A percentile compares a stretch with the other conserved stretches of the same genome.
phyloP scores from a whole-genome alignment of 1,140 invertebrate genomes.

The Monomorium pharaonis region DNA sequence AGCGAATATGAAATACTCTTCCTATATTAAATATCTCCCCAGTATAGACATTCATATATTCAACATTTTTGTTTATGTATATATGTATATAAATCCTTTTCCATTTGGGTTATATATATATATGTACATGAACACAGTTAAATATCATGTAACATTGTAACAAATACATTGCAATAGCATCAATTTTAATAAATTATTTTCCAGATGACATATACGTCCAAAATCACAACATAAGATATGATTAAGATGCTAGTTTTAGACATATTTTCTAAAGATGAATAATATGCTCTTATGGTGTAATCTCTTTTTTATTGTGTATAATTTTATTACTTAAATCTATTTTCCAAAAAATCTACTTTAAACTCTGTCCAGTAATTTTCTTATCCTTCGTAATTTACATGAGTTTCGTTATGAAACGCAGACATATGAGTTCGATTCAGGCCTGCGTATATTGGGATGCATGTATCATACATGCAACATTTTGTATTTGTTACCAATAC shows the following conservation, averaged over 20 bases:
- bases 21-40: background rate
- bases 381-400: constrained; percentile 6
- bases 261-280: background rate
- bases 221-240: too few relatives aligned
- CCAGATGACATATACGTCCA: too few relatives aligned
- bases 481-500: constrained; percentile 83
- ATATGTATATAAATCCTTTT: background rate
- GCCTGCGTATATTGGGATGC: constrained; percentile 35
- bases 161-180: background rate
- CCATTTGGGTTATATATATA: too few relatives aligned
- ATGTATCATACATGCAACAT: constrained; percentile 67
- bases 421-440: background rate
- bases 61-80: background rate
- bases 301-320: background rate
- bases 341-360: background rate
- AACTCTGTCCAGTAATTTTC: constrained; percentile 1
- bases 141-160: background rate
- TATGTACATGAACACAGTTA: background rate
- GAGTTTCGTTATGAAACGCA: constrained; percentile 22
- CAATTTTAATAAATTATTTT: background rate
- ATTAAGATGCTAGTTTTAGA: too few relatives aligned
- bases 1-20: background rate
- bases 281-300: too few relatives aligned
- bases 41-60: background rate
- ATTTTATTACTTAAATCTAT: background rate